Percentiles rank a stretch among this genome's conserved stretches.
phyloP scores from a whole-genome alignment of 2,113 vertebrate species.

The Eublepharis macularius region DNA sequence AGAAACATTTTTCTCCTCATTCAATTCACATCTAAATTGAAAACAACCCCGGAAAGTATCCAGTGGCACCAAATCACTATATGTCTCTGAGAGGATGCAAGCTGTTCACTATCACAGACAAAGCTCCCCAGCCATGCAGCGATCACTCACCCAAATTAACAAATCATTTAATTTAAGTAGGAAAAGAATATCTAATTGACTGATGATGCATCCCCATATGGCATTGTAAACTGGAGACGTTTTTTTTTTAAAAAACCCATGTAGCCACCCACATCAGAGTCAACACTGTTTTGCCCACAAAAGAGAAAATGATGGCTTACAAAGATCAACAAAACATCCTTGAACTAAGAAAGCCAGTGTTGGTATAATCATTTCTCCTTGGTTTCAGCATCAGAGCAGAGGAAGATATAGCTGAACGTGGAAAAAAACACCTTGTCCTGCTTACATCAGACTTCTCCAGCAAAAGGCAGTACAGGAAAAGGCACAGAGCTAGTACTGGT shows the following conservation, averaged over 20 bases:
- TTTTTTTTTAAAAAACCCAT: background rate
- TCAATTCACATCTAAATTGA: constrained; percentile 78
- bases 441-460: background rate
- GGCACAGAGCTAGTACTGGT: background rate
- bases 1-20: constrained; percentile 81
- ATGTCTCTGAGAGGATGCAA: constrained; percentile 71
- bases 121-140: constrained; percentile 57
- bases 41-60: constrained; percentile 79
- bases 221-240: constrained; percentile 14
- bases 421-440: background rate
- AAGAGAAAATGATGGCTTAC: background rate
- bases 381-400: background rate
- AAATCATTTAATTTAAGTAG: constrained; percentile 80
- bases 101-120: constrained; percentile 71
- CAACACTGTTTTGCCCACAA: constrained; percentile 21
- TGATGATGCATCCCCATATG: constrained; percentile 64
- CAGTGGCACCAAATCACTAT: constrained; percentile 62
- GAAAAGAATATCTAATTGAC: constrained; percentile 72
- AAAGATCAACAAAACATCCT: background rate
- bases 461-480: background rate
- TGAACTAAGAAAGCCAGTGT: background rate
- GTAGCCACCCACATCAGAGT: constrained; percentile 8
- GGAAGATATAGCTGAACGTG: background rate
- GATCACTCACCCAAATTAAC: constrained; percentile 81
- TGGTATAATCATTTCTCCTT: background rate